Conservation (phyloP, 2,888 invertebrate genomes). For the Sarcophaga rosellei region DNA sequence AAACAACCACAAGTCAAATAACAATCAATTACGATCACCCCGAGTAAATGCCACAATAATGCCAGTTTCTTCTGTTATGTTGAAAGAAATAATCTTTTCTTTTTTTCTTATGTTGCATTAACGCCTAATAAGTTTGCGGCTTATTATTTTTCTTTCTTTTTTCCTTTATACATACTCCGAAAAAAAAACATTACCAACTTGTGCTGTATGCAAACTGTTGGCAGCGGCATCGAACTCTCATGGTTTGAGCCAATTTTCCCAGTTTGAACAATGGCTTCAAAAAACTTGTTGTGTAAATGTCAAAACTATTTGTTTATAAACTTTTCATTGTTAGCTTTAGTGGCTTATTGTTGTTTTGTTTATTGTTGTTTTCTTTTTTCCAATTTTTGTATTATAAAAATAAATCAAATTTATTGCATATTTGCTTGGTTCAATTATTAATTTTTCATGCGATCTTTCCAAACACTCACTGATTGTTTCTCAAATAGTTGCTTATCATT, state of each 20-base stretch:
- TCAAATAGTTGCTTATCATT: constrained; percentile 23
- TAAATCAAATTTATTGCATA: constrained; percentile 29
- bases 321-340: constrained; percentile 10
- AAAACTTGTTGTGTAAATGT: constrained; percentile 57
- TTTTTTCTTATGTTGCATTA: not conserved
- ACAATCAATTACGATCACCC: constrained; percentile 63
- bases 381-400: no score
- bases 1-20: constrained; percentile 53
- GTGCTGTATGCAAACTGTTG: not conserved
- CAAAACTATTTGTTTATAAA: constrained; percentile 55
- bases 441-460: not conserved
- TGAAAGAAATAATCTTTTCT: not conserved
- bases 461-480: not conserved
- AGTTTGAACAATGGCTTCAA: constrained; percentile 28
- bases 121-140: not conserved
- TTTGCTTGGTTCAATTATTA: constrained; percentile 32
- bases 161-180: not conserved
- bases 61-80: constrained; percentile 21
- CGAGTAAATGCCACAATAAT: constrained; percentile 57
- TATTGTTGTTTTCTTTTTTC: no score
- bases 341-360: constrained; percentile 12
- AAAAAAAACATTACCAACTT: not conserved
- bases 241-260: constrained; percentile 37
- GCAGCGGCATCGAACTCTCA: not conserved
- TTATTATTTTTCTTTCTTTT: not conserved